A percentile compares a stretch with the other conserved stretches of the same genome.
Conservation (phyloP, 2,113 vertebrate species). For the Ptychochromis oligacanthus region DNA sequence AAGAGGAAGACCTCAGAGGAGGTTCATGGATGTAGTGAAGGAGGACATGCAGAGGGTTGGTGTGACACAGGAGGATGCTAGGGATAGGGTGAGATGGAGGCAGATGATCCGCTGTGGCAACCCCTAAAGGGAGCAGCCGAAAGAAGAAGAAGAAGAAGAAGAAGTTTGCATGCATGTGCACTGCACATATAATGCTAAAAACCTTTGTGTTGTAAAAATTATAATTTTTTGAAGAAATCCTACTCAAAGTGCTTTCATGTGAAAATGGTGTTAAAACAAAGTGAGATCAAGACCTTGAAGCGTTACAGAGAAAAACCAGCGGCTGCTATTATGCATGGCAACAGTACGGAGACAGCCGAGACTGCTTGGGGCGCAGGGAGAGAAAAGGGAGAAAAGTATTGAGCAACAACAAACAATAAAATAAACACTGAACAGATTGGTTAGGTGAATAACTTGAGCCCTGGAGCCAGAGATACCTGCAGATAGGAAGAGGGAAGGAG, state of each 20-base stretch:
- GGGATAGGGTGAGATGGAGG: too few species aligned
- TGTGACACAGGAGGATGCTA: too few species aligned
- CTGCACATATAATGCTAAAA: neutral
- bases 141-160: too few species aligned
- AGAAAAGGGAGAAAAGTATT: neutral
- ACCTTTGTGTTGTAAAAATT: accelerated
- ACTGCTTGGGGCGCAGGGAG: neutral
- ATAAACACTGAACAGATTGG: neutral
- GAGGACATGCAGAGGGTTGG: too few species aligned
- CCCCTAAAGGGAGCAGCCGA: too few species aligned
- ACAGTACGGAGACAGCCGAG: neutral
- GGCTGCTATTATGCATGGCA: neutral
- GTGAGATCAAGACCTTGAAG: neutral
- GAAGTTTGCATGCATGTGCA: neutral
- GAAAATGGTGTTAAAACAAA: neutral
- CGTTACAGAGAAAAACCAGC: neutral
- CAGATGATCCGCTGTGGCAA: too few species aligned
- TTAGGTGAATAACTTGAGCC: neutral
- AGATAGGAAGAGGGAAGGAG: neutral
- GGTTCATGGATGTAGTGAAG: too few species aligned
- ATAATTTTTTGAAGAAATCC: neutral
- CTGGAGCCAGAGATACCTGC: neutral
- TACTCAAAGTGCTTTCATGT: neutral
- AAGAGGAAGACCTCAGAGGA: too few species aligned
- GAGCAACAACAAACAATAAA: neutral